Evolutionary conservation across 2,113 vertebrate genomes (phyloP).

Genomic region (Carlito syrichta): DNA sequence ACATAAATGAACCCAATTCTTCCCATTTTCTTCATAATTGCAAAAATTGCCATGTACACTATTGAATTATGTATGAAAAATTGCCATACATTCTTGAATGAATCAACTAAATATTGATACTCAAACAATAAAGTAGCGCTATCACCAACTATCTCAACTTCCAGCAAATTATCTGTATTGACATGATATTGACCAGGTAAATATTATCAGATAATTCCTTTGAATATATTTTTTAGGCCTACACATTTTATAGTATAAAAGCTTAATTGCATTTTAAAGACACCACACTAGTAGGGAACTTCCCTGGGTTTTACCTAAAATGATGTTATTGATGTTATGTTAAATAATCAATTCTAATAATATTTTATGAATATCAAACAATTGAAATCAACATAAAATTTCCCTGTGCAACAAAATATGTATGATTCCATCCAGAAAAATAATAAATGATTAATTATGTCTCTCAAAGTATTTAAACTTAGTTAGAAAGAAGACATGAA

Average conservation of each 20-base stretch:
- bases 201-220: neutral
- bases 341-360: conserved; percentile 3
- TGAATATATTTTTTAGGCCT: neutral
- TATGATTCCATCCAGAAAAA: neutral
- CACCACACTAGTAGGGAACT: neutral
- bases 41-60: neutral
- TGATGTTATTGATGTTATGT: neutral
- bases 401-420: neutral
- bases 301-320: conserved; percentile 3
- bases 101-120: neutral
- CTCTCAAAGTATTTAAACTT: neutral
- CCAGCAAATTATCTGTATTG: neutral
- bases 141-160: neutral
- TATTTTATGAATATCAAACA: neutral
- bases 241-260: neutral
- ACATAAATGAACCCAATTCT: neutral
- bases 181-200: neutral
- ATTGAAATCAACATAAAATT: conserved; percentile 13
- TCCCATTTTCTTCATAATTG: neutral
- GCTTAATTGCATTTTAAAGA: conserved; percentile 4
- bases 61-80: too few relatives aligned
- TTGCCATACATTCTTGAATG: neutral
- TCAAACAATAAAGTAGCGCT: neutral
- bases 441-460: conserved; percentile 18
- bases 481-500: neutral